phyloP scores from a whole-genome alignment of 2,113 vertebrate species.

The Psettodes erumei region DNA sequence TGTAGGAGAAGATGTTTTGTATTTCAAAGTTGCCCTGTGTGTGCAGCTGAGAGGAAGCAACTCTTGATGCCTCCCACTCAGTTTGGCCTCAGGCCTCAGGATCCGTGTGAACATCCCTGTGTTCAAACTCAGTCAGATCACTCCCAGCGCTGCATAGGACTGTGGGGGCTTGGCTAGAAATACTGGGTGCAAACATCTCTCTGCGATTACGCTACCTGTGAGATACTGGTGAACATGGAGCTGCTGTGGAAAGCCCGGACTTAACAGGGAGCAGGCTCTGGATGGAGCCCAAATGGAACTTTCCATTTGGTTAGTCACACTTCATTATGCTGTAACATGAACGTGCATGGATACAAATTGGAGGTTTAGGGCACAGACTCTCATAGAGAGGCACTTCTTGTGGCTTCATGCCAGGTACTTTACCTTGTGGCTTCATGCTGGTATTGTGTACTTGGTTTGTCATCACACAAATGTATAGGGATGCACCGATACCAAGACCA shows the following conservation, averaged over 20 bases:
- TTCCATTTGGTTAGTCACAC: constrained; percentile 42
- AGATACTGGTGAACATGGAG: constrained; percentile 16
- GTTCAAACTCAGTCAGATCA: constrained; percentile 41
- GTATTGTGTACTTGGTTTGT: too few relatives aligned
- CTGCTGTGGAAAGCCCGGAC: background rate
- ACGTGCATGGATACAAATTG: constrained; percentile 35
- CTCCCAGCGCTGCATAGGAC: constrained; percentile 5
- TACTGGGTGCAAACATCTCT: constrained; percentile 14
- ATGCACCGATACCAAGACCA: too few relatives aligned
- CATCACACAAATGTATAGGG: background rate
- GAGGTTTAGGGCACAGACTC: constrained; percentile 8
- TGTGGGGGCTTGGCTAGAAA: constrained; percentile 39
- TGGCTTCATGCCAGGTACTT: constrained; percentile 20
- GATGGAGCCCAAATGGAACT: constrained; percentile 45
- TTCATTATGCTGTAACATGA: constrained; percentile 25
- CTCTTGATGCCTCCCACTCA: constrained; percentile 63
- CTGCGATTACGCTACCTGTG: constrained; percentile 1
- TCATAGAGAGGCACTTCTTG: constrained; percentile 15
- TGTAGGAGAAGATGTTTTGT: constrained; percentile 35
- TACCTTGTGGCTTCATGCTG: too few relatives aligned
- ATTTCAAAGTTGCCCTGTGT: constrained; percentile 56
- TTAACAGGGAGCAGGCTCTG: constrained; percentile 20
- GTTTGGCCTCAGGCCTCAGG: constrained; percentile 50
- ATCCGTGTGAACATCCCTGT: constrained; percentile 40
- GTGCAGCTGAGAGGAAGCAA: constrained; percentile 46